Evolutionary conservation across 23 tunicate genomes (phyloP).

Genomic region (Aplidium turbinatum): DNA sequence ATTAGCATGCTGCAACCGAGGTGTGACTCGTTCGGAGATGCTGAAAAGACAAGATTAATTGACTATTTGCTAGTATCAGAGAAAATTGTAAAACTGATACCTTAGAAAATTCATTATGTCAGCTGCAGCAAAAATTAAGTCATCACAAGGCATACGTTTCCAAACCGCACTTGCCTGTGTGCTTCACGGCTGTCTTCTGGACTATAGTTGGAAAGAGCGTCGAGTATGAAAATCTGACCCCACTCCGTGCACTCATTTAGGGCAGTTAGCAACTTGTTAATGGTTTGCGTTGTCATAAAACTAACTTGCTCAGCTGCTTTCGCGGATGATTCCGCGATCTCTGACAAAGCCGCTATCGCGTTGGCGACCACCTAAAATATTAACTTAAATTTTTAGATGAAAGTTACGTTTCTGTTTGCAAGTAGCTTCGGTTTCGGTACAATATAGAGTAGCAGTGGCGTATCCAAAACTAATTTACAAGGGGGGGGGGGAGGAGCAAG

Average conservation of each 20-base stretch:
- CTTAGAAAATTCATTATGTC: not conserved
- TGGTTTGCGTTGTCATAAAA: conserved; percentile 85
- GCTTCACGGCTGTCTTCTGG: conserved; percentile 92
- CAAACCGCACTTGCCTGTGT: conserved; percentile 45
- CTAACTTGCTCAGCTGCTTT: conserved; percentile 84
- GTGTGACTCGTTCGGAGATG: conserved; percentile 93
- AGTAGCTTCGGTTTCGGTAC: too few relatives aligned
- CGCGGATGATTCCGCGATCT: conserved; percentile 84
- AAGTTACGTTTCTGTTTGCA: too few relatives aligned
- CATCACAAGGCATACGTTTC: not conserved
- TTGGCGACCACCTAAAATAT: conserved; percentile 90
- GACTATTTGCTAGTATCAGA: too few relatives aligned
- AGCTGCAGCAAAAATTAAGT: not conserved
- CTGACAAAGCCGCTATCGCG: conserved; percentile 93
- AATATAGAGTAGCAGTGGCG: too few relatives aligned
- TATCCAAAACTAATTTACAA: too few relatives aligned
- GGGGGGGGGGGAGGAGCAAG: too few relatives aligned
- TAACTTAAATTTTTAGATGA: too few relatives aligned
- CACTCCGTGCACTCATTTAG: conserved; percentile 98
- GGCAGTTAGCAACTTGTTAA: conserved; percentile 94
- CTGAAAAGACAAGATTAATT: too few relatives aligned
- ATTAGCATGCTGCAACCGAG: conserved; percentile 94
- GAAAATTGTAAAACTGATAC: not conserved
- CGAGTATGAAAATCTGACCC: conserved; percentile 97
- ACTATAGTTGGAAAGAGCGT: conserved; percentile 79